phyloP scores from a whole-genome alignment of 2,797 vertebrate genomes.

The Silurus lanzhouensis region DNA sequence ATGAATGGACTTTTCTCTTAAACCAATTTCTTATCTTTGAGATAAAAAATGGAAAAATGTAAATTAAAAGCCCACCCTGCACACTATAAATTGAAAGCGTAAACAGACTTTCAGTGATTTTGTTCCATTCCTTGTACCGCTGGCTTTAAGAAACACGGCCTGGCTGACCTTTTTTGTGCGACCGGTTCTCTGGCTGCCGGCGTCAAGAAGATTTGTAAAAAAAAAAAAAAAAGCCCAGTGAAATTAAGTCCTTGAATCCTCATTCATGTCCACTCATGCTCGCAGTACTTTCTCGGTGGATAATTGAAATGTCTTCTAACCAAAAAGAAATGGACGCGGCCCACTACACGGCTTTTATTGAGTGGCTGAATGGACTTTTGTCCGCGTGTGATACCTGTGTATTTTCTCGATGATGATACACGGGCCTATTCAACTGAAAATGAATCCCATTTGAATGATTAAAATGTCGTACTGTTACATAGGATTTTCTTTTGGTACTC shows the following conservation, averaged over 20 bases:
- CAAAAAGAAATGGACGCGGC: conserved; percentile 35
- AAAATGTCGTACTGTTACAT: neutral
- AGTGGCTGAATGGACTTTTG: conserved; percentile 47
- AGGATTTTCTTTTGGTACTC: neutral
- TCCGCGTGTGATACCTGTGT: conserved; percentile 37
- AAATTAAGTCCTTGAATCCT: conserved; percentile 36
- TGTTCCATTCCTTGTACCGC: neutral
- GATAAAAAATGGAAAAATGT: neutral
- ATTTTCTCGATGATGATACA: conserved; percentile 5
- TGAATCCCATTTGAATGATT: neutral
- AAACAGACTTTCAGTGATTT: neutral
- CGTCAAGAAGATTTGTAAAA: conserved; percentile 12
- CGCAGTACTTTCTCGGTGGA: conserved; percentile 30
- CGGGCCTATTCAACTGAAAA: conserved; percentile 12
- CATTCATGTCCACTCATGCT: conserved; percentile 31
- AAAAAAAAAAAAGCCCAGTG: neutral
- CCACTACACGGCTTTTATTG: conserved; percentile 30
- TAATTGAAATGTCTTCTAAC: conserved; percentile 50
- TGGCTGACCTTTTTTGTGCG: conserved; percentile 20
- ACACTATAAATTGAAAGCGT: neutral
- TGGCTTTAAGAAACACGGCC: conserved; percentile 14
- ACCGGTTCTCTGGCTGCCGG: neutral
- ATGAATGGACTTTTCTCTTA: neutral
- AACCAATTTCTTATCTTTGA: neutral
- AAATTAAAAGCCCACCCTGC: neutral